These are phyloP conservation scores for Eretmodus cyanostictus DNA, from an alignment of 2,113 vertebrate genomes.

Conservation along the genomic window DNA sequence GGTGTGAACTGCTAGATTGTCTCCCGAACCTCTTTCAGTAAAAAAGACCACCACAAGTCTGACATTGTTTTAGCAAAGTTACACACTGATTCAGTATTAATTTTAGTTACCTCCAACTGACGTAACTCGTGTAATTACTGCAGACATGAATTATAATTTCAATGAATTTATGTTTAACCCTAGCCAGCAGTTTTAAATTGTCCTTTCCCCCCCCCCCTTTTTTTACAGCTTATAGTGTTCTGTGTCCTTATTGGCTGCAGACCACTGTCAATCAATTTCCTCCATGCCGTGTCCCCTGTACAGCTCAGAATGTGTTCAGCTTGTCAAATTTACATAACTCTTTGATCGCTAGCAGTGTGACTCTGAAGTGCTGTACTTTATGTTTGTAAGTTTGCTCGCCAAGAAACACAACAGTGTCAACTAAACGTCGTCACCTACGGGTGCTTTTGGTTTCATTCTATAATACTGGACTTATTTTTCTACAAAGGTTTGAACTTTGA, in stretches of 20 bases:
- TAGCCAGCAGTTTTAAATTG: not conserved
- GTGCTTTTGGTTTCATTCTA: not conserved
- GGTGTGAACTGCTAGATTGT: not conserved
- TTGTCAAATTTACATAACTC: not conserved
- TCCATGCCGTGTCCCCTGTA: not conserved
- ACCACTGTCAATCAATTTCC: not conserved
- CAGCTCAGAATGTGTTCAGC: not conserved
- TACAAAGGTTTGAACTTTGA: not conserved
- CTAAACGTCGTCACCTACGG: not conserved
- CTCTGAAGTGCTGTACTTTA: not conserved
- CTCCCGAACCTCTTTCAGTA: not conserved
- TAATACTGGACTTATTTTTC: not conserved
- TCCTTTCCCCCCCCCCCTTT: rapidly evolving
- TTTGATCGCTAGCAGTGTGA: not conserved
- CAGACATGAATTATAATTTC: not conserved
- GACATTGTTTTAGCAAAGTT: not conserved
- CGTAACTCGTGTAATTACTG: not conserved
- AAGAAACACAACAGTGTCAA: not conserved
- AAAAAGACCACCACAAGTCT: not conserved
- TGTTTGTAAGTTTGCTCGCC: not conserved
- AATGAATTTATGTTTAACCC: not conserved
- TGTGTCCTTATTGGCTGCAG: not conserved
- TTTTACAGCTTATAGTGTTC: not conserved
- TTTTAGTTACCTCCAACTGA: not conserved
- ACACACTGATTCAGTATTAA: too few species aligned